These are phyloP conservation scores for Parauchenoglanis ngamensis DNA, from an alignment of 2,797 vertebrate species.

Conservation along the genomic window DNA sequence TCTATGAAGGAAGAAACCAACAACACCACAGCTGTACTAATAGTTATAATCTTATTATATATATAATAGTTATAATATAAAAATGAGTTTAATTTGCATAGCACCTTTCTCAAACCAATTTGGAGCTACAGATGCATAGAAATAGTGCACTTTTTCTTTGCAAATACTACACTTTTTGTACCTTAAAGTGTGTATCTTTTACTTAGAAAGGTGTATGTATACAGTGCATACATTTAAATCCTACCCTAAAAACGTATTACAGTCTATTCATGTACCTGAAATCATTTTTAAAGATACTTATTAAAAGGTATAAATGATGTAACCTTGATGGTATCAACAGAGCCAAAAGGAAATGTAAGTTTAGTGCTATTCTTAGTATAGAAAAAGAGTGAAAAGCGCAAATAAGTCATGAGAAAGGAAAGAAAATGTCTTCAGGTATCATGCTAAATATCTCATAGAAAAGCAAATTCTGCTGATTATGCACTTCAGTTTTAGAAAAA, in stretches of 20 bases:
- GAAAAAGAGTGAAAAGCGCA: neutral
- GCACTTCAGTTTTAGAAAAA: neutral
- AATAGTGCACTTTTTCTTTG: no score
- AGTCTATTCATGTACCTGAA: neutral
- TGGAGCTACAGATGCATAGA: neutral
- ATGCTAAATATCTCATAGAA: neutral
- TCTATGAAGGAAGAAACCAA: slow-evolving; percentile 2
- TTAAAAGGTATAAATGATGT: neutral
- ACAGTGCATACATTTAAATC: neutral
- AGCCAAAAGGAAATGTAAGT: neutral
- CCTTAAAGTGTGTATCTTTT: neutral
- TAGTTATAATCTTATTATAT: slow-evolving; percentile 5
- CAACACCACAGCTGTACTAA: neutral
- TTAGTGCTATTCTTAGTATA: neutral
- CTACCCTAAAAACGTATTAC: neutral
- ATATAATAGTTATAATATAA: no score
- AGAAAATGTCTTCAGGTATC: neutral
- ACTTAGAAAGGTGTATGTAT: neutral
- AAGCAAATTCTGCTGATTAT: neutral
- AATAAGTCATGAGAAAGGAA: neutral
- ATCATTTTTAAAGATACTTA: neutral
- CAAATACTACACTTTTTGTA: neutral
- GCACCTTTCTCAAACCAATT: neutral
- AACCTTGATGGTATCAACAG: neutral
- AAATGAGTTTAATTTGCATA: neutral